Conservation (phyloP, 2,888 invertebrate species). For the Euclidia mi region DNA sequence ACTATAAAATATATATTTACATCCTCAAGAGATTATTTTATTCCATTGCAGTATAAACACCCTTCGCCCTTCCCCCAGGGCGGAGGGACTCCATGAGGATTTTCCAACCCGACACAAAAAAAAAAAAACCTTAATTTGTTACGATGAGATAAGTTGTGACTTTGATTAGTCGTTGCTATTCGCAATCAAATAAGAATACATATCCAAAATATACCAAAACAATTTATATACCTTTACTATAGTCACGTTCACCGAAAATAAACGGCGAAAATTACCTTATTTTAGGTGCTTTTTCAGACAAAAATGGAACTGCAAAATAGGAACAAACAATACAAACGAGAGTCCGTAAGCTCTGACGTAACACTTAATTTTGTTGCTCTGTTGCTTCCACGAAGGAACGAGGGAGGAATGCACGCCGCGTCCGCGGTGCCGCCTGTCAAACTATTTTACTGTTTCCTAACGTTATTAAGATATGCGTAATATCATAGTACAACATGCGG, state of each 20-base stretch:
- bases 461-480: conserved; percentile 24
- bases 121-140: no score
- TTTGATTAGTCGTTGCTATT: no score
- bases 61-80: no score
- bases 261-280: conserved; percentile 61
- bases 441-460: conserved; percentile 22
- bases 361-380: conserved; percentile 69
- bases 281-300: conserved; percentile 64
- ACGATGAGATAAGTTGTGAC: no score
- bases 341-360: conserved; percentile 62
- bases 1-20: no score
- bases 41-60: no score
- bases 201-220: no score
- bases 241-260: conserved; percentile 68
- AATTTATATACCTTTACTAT: conserved; percentile 23
- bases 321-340: conserved; percentile 60
- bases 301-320: conserved; percentile 66
- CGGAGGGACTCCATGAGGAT: no score
- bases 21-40: no score
- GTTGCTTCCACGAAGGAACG: conserved; percentile 47
- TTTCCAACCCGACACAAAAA: no score
- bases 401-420: conserved; percentile 34
- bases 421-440: conserved; percentile 17
- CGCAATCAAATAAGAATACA: no score
- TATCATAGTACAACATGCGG: conserved; percentile 15